Evolutionary conservation across 2,888 invertebrate genomes (phyloP).

Genomic region (Watsonalla binaria): DNA sequence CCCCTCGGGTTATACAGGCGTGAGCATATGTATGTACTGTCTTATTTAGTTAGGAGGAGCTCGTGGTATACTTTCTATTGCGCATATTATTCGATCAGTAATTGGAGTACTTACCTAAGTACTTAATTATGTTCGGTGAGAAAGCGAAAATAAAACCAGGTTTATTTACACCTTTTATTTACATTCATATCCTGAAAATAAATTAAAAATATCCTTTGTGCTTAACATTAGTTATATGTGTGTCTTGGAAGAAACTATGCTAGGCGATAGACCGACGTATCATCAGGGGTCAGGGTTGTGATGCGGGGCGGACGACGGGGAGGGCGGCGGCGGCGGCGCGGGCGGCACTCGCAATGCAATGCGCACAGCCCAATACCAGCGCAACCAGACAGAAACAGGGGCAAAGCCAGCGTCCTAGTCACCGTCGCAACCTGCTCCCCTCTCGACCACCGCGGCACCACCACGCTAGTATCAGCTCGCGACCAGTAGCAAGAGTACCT

Average conservation of each 20-base stretch:
- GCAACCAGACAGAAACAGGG: conserved; percentile 89
- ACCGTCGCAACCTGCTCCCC: conserved; percentile 90
- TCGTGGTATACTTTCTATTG: too few relatives aligned
- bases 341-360: conserved; percentile 91
- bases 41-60: too few relatives aligned
- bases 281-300: conserved; percentile 77
- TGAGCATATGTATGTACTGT: too few relatives aligned
- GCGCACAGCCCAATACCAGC: conserved; percentile 91
- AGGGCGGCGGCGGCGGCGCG: conserved; percentile 83
- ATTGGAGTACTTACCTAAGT: too few relatives aligned
- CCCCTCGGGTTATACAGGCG: too few relatives aligned
- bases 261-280: conserved; percentile 68
- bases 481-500: conserved; percentile 84
- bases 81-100: too few relatives aligned
- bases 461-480: conserved; percentile 88
- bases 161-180: conserved; percentile 39
- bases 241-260: conserved; percentile 38
- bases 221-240: conserved; percentile 18
- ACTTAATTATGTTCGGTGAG: neutral
- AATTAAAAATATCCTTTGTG: conserved; percentile 12
- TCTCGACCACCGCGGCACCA: conserved; percentile 89
- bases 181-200: conserved; percentile 29
- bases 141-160: conserved; percentile 10
- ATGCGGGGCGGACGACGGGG: conserved; percentile 81
- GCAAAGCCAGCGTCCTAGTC: conserved; percentile 90